A percentile compares a stretch with the other conserved stretches of the same genome.
These are phyloP conservation scores for Uloborus diversus DNA, from an alignment of 1,140 invertebrate genomes.

Conservation along the genomic window DNA sequence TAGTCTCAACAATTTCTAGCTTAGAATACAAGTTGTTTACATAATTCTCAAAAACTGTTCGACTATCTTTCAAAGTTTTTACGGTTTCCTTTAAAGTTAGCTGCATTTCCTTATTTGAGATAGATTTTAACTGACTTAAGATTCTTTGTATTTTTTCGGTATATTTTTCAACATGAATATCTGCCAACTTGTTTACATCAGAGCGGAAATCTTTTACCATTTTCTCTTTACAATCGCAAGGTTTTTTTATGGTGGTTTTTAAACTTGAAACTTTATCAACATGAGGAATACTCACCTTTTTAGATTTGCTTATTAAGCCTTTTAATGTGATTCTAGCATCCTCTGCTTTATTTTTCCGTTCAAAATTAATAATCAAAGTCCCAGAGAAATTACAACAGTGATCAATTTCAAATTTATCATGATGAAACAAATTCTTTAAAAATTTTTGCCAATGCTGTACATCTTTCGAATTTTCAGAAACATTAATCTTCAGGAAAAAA, in stretches of 20 bases:
- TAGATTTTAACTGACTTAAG: not conserved
- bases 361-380: slow-evolving; percentile 28
- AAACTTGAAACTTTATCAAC: not conserved
- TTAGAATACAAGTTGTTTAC: not conserved
- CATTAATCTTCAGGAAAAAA: slow-evolving; percentile 30
- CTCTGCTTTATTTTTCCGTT: not conserved
- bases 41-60: not conserved
- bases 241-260: not conserved
- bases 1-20: not conserved
- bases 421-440: not conserved
- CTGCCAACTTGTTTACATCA: slow-evolving; percentile 6
- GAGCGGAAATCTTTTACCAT: not conserved
- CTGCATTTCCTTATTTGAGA: not conserved
- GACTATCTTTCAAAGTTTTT: not conserved
- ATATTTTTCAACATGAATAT: slow-evolving; percentile 7
- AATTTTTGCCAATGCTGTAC: slow-evolving; percentile 7
- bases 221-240: slow-evolving; percentile 11
- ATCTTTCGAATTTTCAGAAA: slow-evolving; percentile 15
- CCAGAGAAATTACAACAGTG: slow-evolving; percentile 28
- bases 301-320: not conserved
- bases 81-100: not conserved
- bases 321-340: not conserved
- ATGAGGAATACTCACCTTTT: slow-evolving; percentile 11
- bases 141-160: not conserved
- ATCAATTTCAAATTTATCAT: not conserved